A percentile compares a stretch with the other conserved stretches of the same genome.
phyloP scores from a whole-genome alignment of 2,113 vertebrate species.

The Odobenus rosmarus region DNA sequence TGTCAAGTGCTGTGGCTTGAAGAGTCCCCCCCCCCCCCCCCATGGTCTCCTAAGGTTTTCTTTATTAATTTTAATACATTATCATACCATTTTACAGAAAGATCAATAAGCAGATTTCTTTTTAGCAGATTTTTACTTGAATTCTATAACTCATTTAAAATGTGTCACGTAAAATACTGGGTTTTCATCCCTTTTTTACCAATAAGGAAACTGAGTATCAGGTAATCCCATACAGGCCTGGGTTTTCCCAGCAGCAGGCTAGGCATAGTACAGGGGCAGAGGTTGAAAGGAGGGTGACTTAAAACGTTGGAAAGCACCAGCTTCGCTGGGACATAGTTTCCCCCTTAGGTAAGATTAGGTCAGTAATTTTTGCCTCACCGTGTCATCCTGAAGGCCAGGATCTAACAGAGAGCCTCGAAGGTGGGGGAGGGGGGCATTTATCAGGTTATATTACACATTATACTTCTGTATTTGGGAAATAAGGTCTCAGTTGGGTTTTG shows the following conservation, averaged over 20 bases:
- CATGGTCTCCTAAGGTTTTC: background rate
- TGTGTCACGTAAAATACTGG: background rate
- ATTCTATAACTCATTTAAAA: background rate
- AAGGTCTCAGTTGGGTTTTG: background rate
- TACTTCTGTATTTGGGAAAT: background rate
- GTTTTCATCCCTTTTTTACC: background rate
- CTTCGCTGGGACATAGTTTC: background rate
- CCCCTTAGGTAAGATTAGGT: background rate
- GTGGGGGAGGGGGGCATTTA: background rate
- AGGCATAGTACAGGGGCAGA: background rate
- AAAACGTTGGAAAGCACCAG: background rate
- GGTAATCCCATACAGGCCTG: background rate
- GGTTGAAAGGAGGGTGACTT: background rate
- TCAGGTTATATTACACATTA: background rate
- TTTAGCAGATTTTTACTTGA: background rate
- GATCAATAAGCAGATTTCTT: background rate
- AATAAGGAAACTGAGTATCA: background rate
- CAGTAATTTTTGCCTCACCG: background rate
- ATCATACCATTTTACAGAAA: background rate
- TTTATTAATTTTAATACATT: background rate
- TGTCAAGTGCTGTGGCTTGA: no score
- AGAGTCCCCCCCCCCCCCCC: no score
- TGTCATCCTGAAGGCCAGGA: background rate
- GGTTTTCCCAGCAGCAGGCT: background rate
- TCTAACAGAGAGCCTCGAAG: background rate